Evolutionary conservation across 1,140 invertebrate species (phyloP).

Genomic region (Ptiloglossa arizonensis): DNA sequence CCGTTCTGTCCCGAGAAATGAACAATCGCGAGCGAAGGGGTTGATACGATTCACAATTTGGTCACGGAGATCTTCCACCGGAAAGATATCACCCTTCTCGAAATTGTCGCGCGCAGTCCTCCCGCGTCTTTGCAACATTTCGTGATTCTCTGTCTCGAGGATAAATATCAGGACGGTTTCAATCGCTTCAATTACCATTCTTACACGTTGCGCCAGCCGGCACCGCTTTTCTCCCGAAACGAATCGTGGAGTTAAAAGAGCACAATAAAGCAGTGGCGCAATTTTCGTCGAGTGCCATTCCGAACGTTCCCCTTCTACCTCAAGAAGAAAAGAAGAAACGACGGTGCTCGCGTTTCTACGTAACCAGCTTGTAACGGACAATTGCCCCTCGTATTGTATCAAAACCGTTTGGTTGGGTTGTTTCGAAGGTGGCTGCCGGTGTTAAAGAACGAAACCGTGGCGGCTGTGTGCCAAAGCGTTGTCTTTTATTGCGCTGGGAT

Average conservation of each 20-base stretch:
- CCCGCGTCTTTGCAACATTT: too few species aligned
- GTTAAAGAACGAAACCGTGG: conserved; percentile 10
- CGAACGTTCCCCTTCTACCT: background rate
- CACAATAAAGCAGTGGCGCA: conserved; percentile 9
- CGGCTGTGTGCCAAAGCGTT: conserved; percentile 29
- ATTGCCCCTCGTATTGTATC: conserved; percentile 28
- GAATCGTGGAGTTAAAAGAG: background rate
- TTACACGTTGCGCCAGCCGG: background rate
- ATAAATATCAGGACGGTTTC: too few species aligned
- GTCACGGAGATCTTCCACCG: too few species aligned
- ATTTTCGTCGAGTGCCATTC: background rate
- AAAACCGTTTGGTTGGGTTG: background rate
- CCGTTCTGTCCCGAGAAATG: too few species aligned
- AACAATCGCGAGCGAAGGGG: too few species aligned
- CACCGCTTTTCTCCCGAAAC: background rate
- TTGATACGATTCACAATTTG: too few species aligned
- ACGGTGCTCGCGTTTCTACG: conserved; percentile 13
- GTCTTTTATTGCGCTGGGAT: conserved; percentile 10
- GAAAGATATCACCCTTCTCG: too few species aligned
- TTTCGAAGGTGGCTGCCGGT: background rate
- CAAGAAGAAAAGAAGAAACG: background rate
- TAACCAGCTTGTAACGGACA: conserved; percentile 23
- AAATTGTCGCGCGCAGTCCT: too few species aligned
- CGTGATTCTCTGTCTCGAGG: too few species aligned
- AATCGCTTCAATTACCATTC: background rate